Evolutionary conservation across 1,140 invertebrate genomes (phyloP).

Genomic region (Amyelois transitella): DNA sequence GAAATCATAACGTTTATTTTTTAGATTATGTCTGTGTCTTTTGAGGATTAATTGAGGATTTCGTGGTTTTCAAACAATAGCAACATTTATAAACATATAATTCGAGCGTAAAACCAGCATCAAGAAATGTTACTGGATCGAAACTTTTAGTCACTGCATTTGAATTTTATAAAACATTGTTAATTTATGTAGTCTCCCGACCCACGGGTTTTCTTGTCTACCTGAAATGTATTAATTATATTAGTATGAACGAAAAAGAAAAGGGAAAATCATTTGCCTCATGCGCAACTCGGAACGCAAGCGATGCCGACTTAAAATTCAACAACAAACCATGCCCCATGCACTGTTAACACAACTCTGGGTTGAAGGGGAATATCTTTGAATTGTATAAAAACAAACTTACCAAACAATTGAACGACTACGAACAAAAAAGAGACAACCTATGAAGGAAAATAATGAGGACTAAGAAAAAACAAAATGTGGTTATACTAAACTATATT

Average conservation of each 20-base stretch:
- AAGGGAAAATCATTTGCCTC: constrained; percentile 36
- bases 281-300: constrained; percentile 40
- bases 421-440: not conserved
- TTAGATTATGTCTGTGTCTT: constrained; percentile 12
- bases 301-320: constrained; percentile 22
- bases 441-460: not conserved
- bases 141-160: constrained; percentile 47
- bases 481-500: constrained; percentile 57
- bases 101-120: constrained; percentile 2
- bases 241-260: constrained; percentile 68
- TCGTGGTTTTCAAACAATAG: not conserved
- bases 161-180: constrained; percentile 48
- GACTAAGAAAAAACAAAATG: constrained; percentile 12
- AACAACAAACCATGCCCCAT: constrained; percentile 44
- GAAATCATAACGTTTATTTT: constrained; percentile 63
- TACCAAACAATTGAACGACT: not conserved
- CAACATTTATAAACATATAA: not conserved
- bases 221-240: constrained; percentile 73
- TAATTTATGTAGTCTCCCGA: constrained; percentile 68
- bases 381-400: not conserved
- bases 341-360: constrained; percentile 29
- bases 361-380: too few relatives aligned
- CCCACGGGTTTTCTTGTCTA: constrained; percentile 66
- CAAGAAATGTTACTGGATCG: constrained; percentile 33
- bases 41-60: constrained; percentile 3